Conservation (phyloP, 2,113 vertebrate species). For the Lycaon pictus region DNA sequence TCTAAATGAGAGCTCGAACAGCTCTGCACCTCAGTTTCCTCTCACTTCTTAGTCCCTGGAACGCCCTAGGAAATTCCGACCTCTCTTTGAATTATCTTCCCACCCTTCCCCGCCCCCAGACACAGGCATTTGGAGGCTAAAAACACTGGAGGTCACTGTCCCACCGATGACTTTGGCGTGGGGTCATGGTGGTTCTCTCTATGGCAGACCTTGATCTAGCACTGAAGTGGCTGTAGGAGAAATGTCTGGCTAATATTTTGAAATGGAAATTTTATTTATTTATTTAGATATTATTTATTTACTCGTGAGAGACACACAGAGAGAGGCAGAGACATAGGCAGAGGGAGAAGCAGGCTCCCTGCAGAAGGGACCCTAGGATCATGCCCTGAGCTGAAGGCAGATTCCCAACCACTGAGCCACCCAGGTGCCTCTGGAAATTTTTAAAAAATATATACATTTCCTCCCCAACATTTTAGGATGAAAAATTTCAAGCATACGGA, state of each 20-base stretch:
- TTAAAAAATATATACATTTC: neutral
- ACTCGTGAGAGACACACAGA: no score
- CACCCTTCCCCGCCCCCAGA: neutral
- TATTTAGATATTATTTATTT: no score
- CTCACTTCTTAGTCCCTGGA: neutral
- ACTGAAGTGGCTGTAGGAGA: neutral
- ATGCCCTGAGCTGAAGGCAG: no score
- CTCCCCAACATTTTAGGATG: neutral
- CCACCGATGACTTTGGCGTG: neutral
- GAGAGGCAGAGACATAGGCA: no score
- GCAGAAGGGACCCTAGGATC: no score
- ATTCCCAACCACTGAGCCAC: no score
- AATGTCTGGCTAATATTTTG: conserved; percentile 33
- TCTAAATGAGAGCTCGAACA: neutral
- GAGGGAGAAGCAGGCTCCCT: no score
- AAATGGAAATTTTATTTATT: conserved; percentile 29
- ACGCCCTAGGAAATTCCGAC: neutral
- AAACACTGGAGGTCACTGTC: neutral
- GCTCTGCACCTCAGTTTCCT: neutral
- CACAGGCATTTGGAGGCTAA: neutral
- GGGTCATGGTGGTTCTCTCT: neutral
- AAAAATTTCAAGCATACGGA: neutral
- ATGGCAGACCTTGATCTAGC: neutral
- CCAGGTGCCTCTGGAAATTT: no score
- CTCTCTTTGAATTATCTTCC: neutral